A percentile compares a stretch with the other conserved stretches of the same genome.
Evolutionary conservation across 2,888 invertebrate species (phyloP).

Genomic region (Adela reaumurella): DNA sequence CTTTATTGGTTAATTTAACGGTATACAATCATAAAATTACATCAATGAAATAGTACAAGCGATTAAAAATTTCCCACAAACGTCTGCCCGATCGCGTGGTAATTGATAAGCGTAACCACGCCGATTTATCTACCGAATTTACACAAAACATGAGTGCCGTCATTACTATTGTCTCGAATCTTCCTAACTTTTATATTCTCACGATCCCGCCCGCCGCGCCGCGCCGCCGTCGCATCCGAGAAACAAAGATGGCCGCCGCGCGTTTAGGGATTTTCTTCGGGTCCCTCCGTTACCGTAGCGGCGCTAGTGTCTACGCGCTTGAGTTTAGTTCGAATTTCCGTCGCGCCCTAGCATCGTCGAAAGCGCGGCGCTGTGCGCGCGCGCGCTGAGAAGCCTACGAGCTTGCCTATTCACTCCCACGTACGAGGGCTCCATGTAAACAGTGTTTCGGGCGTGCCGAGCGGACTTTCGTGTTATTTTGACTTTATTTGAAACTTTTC

Average conservation of each 20-base stretch:
- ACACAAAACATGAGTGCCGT: neutral
- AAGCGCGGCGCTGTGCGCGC: constrained; percentile 27
- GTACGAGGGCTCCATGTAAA: constrained; percentile 43
- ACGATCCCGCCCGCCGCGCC: neutral
- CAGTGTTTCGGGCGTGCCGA: constrained; percentile 31
- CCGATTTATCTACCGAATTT: neutral
- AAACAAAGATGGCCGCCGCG: neutral
- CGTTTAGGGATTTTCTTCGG: neutral
- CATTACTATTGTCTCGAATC: neutral
- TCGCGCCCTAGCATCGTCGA: constrained; percentile 20
- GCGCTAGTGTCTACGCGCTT: constrained; percentile 19
- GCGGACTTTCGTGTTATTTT: too few relatives aligned
- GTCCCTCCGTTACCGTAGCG: constrained; percentile 21
- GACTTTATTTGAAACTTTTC: constrained; percentile 26
- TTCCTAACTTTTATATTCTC: neutral
- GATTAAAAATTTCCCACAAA: too few relatives aligned
- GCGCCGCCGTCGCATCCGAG: neutral
- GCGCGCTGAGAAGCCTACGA: constrained; percentile 23
- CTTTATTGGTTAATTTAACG: too few relatives aligned
- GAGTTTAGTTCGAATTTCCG: constrained; percentile 42
- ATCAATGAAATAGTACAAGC: too few relatives aligned
- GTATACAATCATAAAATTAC: too few relatives aligned
- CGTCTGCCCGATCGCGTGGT: neutral
- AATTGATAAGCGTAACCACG: neutral
- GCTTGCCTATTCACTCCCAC: constrained; percentile 37